Percentiles rank a stretch among this genome's conserved stretches.
These are phyloP conservation scores for Azemiops feae DNA, from an alignment of 2,113 vertebrate genomes.

Conservation along the genomic window DNA sequence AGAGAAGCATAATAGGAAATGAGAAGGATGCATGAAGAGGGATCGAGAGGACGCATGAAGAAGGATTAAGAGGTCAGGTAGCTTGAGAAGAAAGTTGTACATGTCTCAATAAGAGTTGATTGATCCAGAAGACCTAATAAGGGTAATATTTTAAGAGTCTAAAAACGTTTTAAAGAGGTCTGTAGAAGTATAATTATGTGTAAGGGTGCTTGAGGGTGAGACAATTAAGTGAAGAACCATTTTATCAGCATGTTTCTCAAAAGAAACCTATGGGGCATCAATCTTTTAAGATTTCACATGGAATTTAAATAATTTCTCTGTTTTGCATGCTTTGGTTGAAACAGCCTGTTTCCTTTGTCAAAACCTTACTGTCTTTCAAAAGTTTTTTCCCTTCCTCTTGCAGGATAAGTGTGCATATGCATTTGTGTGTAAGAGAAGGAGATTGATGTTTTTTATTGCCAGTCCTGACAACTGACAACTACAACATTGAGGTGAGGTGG, in stretches of 20 bases:
- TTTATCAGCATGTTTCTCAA: background rate
- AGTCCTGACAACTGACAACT: constrained; percentile 56
- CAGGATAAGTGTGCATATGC: constrained; percentile 13
- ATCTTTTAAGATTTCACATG: background rate
- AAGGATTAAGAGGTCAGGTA: background rate
- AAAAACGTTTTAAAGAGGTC: background rate
- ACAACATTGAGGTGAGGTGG: constrained; percentile 52
- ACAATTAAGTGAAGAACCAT: background rate
- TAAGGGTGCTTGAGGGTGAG: background rate
- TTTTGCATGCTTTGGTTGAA: constrained; percentile 18
- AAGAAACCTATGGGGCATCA: background rate
- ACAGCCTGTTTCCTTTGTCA: background rate
- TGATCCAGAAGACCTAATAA: background rate
- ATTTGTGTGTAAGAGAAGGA: constrained; percentile 1
- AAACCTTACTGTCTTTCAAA: background rate
- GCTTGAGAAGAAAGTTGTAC: background rate
- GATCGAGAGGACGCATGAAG: background rate
- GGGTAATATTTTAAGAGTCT: background rate
- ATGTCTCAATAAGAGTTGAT: background rate
- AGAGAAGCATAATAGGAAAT: background rate
- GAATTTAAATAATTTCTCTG: background rate
- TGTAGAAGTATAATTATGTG: background rate
- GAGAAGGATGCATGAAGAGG: background rate
- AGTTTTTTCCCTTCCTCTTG: background rate
- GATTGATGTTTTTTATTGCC: constrained; percentile 64